Conservation (phyloP, 2,797 vertebrate species). For the Gadopsis bispinosus region DNA sequence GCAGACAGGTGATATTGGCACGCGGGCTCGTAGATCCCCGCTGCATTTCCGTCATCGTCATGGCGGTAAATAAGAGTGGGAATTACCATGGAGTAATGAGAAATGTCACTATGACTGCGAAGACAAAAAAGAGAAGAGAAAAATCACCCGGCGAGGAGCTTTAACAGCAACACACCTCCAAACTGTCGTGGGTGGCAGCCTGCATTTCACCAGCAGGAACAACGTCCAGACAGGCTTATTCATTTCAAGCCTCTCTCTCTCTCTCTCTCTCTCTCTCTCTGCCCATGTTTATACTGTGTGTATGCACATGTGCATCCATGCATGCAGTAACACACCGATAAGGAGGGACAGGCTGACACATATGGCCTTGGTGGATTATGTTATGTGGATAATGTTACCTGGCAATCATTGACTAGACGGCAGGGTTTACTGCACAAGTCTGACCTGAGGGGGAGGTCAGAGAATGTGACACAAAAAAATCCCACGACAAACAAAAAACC, state of each 20-base stretch:
- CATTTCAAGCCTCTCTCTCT: constrained; percentile 30
- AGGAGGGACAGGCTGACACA: constrained; percentile 66
- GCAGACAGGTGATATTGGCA: constrained; percentile 21
- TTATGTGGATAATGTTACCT: constrained; percentile 52
- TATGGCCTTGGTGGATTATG: constrained; percentile 71
- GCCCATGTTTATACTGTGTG: constrained; percentile 47
- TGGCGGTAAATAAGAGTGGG: constrained; percentile 49
- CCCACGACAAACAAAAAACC: too few relatives aligned
- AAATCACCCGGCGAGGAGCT: constrained; percentile 8
- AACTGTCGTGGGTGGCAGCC: constrained; percentile 22
- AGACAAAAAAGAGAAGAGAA: constrained; percentile 19
- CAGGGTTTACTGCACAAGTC: constrained; percentile 30
- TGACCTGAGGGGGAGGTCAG: constrained; percentile 28
- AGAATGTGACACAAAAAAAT: too few relatives aligned
- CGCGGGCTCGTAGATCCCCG: background rate
- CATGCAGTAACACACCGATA: constrained; percentile 58
- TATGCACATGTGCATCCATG: constrained; percentile 51
- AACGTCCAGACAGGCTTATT: constrained; percentile 18
- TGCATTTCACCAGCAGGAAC: constrained; percentile 12
- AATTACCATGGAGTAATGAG: constrained; percentile 49
- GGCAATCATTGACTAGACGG: constrained; percentile 64
- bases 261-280: constrained; percentile 21
- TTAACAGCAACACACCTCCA: constrained; percentile 25
- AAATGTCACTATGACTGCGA: constrained; percentile 51
- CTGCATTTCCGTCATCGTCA: constrained; percentile 47